Base-by-base conservation (phyloP, 2,797 vertebrate genomes). In the Eulemur albifrons region DNA sequence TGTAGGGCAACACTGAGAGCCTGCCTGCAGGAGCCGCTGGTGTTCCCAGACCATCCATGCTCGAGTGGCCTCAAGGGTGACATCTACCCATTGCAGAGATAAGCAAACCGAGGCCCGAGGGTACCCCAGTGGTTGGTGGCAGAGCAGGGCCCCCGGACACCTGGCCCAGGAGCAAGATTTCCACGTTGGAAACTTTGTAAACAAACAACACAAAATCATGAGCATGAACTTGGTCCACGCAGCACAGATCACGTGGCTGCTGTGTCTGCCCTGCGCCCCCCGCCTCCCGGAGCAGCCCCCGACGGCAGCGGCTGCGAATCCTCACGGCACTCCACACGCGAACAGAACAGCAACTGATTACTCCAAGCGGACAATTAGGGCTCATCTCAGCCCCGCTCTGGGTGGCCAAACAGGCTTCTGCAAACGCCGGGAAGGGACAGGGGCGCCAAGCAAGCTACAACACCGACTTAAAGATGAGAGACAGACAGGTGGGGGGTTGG, bases 321-420 rank as follows among this genome's bases (percentile, higher is more conserved):
- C 98, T 98, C 98, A 98, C 99, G 98, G 97, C 98, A 98, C 98
- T 98, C 98, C 99, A 98, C 99, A 98, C 98, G 98, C 96, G 98
- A 97, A 48, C 48, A 48, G 48, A 48, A 48, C 48, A 48, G 48
- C 98, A 98, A 99, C 98, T 98, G 98, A 98, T 98, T 86, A 97
- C 96, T 98, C 98, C 98, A 95, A 97, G 97, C 86, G 96, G 98
- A 97, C 98, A 97, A 97, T 98, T 93, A 96, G 97, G 97, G 97
- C 90, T 97, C 97, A 87, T 92, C 94, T 91, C 69, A 48, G 94
- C 61, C 88, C 97, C 97, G 27, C 96, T 97, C 98, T 93, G 97
- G 97, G 89, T 98, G 97, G 97, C 85, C 70, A 97, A 95, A 96
- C 59, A 90, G 88, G 90, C 95, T 98, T 95, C 84, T 94, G 79